Evolutionary conservation across 2,797 vertebrate genomes (phyloP), one percentile per base, ranked within the genome.

Genomic region (Taenioides sp.): DNA sequence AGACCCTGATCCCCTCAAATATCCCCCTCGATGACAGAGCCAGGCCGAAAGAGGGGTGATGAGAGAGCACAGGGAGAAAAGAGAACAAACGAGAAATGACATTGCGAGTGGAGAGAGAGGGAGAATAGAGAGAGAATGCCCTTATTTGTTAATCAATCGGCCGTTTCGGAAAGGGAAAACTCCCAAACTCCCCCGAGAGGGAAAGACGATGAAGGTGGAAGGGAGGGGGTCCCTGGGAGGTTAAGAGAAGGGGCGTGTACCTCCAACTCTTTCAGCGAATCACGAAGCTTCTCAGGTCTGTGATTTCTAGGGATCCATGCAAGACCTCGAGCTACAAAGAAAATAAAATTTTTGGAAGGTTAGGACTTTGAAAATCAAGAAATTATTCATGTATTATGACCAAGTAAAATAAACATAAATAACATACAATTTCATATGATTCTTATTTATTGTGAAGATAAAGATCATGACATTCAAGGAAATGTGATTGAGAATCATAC

Each of bases 191-290:
- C 90, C 90, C 82, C 68, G 80, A 80, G 89, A 82, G 86, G 80
- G 80, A 79, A 85, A 87, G 80, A 87, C 69, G 80, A 73, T 4
- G 54, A 50, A 37, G 69, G 57, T 12, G 59, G 37, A 43, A 6
- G 14, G 67, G 71, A 65, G 74, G 58, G 78, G 65, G 65, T 66
- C 62, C 67, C 31, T 34, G 72, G 68, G 72, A 49, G 27, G 70
- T 72, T 57, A 77, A 81, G 60, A 71, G 67, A 71, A 70, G 71
- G 89, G 94, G 88, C 73, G 87, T 90, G 77, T 95, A 98, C 97
- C 97, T 99, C 97, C 14, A 98, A 84, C 88, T 98, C 97, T 92
- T 93, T 97, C 79, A 99, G 94, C 62, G 94, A 92, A 86, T 98
- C 96, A 68, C 94, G 92, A 71, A 98, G 94, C 91, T 94, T 98